Percentiles rank a stretch among this genome's conserved stretches.
These are phyloP conservation scores for Clunio marinus DNA, from an alignment of 2,888 invertebrate species.

Conservation along the genomic window DNA sequence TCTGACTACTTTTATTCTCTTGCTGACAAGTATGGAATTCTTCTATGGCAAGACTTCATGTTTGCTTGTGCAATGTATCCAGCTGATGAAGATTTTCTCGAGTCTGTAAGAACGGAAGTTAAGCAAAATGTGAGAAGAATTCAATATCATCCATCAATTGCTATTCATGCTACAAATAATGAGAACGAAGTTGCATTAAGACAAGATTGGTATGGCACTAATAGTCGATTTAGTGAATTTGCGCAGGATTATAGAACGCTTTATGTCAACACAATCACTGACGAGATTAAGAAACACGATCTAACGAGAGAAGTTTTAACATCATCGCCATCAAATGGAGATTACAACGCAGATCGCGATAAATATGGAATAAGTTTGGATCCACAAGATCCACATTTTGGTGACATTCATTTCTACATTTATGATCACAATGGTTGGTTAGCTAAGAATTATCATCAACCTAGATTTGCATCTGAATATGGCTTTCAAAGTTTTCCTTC, in stretches of 20 bases:
- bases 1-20: slow-evolving; percentile 81
- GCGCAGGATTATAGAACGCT: slow-evolving; percentile 74
- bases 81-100: slow-evolving; percentile 43
- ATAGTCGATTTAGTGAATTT: slow-evolving; percentile 55
- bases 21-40: slow-evolving; percentile 82
- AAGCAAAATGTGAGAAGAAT: slow-evolving; percentile 75
- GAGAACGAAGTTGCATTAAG: slow-evolving; percentile 90
- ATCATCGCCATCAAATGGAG: slow-evolving; percentile 91
- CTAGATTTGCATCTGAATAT: slow-evolving; percentile 93
- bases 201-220: slow-evolving; percentile 73
- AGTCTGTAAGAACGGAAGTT: slow-evolving; percentile 70
- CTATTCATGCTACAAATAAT: slow-evolving; percentile 93
- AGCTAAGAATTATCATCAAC: slow-evolving; percentile 66
- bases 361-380: slow-evolving; percentile 72
- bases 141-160: slow-evolving; percentile 80
- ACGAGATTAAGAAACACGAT: slow-evolving; percentile 61
- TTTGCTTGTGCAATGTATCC: slow-evolving; percentile 23
- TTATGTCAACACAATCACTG: slow-evolving; percentile 72
- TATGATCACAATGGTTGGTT: slow-evolving; percentile 79
- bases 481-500: slow-evolving; percentile 72
- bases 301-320: slow-evolving; percentile 65
- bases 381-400: slow-evolving; percentile 75
- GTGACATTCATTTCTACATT: slow-evolving; percentile 91
- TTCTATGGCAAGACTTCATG: slow-evolving; percentile 98
- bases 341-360: slow-evolving; percentile 66